Percentiles rank a stretch among this genome's conserved stretches.
Conservation (phyloP, 2,888 invertebrate genomes). For the Allolobophora icterica region DNA sequence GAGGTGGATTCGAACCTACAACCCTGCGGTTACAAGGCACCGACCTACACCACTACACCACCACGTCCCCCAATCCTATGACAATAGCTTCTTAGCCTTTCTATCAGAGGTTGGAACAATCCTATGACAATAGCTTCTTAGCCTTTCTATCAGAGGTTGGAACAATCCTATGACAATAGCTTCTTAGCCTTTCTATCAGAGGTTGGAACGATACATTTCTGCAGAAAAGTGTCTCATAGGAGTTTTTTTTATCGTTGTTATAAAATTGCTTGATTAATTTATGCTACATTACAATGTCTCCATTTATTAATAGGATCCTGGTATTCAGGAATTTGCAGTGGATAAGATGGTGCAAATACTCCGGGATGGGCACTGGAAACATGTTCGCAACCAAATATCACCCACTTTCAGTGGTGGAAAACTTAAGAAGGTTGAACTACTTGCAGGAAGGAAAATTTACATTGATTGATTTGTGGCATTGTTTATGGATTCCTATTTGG, state of each 20-base stretch:
- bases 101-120: too few relatives aligned
- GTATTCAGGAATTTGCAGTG: conserved; percentile 31
- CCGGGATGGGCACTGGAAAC: conserved; percentile 43
- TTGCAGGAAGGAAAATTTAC: not conserved
- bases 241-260: not conserved
- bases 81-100: too few relatives aligned
- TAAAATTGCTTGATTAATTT: not conserved
- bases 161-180: not conserved
- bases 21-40: too few relatives aligned
- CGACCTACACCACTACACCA: too few relatives aligned
- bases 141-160: too few relatives aligned
- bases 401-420: conserved; percentile 46
- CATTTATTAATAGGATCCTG: conserved; percentile 23
- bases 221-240: not conserved
- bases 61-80: too few relatives aligned
- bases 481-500: not conserved
- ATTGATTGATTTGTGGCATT: not conserved
- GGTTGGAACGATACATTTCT: not conserved
- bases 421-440: conserved; percentile 40
- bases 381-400: conserved; percentile 40
- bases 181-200: not conserved
- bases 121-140: too few relatives aligned
- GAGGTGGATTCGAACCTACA: too few relatives aligned
- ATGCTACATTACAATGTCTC: not conserved
- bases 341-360: conserved; percentile 38